Evolutionary conservation across 2,113 vertebrate genomes (phyloP).

Genomic region (Mirounga angustirostris): DNA sequence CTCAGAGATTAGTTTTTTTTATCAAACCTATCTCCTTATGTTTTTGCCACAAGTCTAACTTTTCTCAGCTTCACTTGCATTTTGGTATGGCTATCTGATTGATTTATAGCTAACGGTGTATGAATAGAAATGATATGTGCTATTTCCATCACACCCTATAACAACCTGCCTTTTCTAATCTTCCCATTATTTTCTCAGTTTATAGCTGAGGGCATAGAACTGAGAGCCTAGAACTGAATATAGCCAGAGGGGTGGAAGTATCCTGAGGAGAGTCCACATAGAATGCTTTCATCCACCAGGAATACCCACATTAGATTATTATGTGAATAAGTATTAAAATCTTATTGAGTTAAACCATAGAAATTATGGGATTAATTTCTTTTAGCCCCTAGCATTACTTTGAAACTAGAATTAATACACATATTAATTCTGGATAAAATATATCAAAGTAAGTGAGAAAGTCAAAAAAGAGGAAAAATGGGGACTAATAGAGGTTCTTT

Average conservation of each 20-base stretch:
- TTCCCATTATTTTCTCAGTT: conserved; percentile 2
- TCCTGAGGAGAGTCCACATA: not conserved
- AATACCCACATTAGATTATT: not conserved
- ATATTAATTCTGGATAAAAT: not conserved
- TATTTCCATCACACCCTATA: not conserved
- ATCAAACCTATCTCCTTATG: not conserved
- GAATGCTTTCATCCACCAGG: not conserved
- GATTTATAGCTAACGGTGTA: not conserved
- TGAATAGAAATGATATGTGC: not conserved
- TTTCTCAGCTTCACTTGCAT: not conserved
- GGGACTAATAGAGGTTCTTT: not conserved
- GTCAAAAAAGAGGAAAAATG: not conserved
- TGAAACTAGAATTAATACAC: not conserved
- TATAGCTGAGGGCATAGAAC: not conserved
- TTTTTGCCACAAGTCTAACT: not conserved
- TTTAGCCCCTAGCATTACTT: not conserved
- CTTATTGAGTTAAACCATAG: not conserved
- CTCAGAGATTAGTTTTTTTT: not conserved
- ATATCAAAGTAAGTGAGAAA: not conserved
- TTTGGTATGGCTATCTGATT: not conserved
- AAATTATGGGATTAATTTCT: conserved; percentile 13
- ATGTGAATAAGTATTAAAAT: not conserved
- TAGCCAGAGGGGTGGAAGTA: not conserved
- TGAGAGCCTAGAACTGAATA: not conserved
- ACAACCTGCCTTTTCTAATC: not conserved